Percentiles rank a stretch among this genome's conserved stretches.
Conservation (phyloP, 2,888 invertebrate genomes). For the Trichopria drosophilae region DNA sequence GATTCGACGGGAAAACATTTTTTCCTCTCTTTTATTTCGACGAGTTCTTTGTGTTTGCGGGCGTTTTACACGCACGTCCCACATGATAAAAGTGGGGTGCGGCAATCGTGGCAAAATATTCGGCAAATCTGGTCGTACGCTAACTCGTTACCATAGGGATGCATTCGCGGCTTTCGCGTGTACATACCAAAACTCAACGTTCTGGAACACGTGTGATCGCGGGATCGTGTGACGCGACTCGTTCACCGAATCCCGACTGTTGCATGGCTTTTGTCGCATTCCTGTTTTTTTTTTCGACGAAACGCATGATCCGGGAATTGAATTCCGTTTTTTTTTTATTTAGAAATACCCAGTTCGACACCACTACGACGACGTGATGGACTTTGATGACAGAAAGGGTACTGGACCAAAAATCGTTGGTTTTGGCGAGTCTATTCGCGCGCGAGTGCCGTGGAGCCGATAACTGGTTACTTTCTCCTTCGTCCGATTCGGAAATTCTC, state of each 20-base stretch:
- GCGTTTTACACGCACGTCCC: too few species aligned
- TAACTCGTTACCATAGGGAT: conserved; percentile 25
- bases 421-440: too few species aligned
- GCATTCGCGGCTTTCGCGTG: conserved; percentile 11
- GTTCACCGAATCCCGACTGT: conserved; percentile 19
- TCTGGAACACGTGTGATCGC: conserved; percentile 20
- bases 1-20: too few species aligned
- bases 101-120: conserved; percentile 26
- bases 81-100: too few species aligned
- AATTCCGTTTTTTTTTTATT: conserved; percentile 41
- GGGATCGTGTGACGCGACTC: conserved; percentile 9
- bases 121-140: conserved; percentile 8
- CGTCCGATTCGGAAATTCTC: too few species aligned
- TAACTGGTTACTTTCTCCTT: too few species aligned
- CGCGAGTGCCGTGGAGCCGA: too few species aligned
- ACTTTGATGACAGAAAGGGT: conserved; percentile 23
- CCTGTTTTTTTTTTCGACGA: conserved; percentile 24
- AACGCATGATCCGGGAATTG: conserved; percentile 32
- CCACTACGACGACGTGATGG: too few species aligned
- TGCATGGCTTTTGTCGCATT: neutral
- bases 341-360: too few species aligned
- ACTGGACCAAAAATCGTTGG: conserved; percentile 16
- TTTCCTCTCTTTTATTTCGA: too few species aligned
- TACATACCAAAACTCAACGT: conserved; percentile 9
- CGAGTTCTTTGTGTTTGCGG: too few species aligned